Conservation (phyloP, 2,888 invertebrate genomes). For the Ypsolopha sequella region DNA sequence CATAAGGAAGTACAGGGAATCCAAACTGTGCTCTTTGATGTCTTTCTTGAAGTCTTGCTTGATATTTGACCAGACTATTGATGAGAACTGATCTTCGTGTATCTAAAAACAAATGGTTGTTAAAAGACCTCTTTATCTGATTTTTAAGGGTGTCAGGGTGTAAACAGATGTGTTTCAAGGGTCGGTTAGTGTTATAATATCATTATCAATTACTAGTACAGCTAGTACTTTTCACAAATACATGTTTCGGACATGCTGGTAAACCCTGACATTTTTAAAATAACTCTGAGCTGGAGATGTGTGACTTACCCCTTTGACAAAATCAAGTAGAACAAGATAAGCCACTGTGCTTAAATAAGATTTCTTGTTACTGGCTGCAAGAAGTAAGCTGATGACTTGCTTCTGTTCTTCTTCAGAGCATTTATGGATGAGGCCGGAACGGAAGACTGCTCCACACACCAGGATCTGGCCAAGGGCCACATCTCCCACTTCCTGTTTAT, state of each 20-base stretch:
- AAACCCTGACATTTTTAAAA: too few relatives aligned
- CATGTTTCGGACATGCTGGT: too few relatives aligned
- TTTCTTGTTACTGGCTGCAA: constrained; percentile 71
- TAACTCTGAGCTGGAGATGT: background rate
- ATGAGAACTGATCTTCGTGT: constrained; percentile 63
- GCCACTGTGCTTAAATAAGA: constrained; percentile 73
- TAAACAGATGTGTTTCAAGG: too few relatives aligned
- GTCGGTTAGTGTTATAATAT: too few relatives aligned
- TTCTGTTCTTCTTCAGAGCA: constrained; percentile 58
- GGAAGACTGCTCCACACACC: constrained; percentile 77
- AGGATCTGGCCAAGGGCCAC: constrained; percentile 79
- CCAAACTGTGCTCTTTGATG: constrained; percentile 74
- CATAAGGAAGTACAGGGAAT: constrained; percentile 74
- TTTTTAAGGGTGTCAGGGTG: constrained; percentile 5
- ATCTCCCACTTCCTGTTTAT: constrained; percentile 78
- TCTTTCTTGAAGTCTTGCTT: constrained; percentile 72
- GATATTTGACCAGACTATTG: constrained; percentile 72
- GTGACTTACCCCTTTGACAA: constrained; percentile 63
- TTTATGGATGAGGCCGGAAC: constrained; percentile 70
- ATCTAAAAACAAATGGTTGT: constrained; percentile 38
- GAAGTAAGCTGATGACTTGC: constrained; percentile 38
- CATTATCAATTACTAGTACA: too few relatives aligned
- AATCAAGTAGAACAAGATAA: constrained; percentile 72
- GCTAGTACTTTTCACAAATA: too few relatives aligned
- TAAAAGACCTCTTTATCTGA: background rate